These are phyloP conservation scores for Rhagoletis pomonella DNA, from an alignment of 1,140 invertebrate species.

Conservation along the genomic window DNA sequence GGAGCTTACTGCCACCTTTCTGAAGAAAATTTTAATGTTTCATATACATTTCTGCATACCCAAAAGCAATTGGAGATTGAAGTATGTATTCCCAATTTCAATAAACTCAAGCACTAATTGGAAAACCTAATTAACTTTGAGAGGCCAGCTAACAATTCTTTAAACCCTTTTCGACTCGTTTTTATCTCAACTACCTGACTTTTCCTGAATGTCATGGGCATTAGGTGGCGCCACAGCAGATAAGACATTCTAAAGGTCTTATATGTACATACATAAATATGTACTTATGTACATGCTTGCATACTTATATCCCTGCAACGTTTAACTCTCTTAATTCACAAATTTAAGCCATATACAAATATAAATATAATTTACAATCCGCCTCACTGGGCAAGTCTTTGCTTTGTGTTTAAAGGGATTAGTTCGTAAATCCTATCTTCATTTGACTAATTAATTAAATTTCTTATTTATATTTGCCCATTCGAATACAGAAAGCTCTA, in stretches of 20 bases:
- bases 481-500: background rate
- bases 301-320: background rate
- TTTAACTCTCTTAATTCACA: background rate
- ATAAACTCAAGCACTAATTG: no score
- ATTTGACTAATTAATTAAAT: background rate
- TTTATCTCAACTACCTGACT: no score
- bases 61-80: no score
- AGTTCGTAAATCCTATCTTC: background rate
- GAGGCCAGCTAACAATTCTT: no score
- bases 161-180: no score
- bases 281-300: background rate
- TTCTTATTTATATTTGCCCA: background rate
- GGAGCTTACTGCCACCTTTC: no score
- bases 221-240: no score
- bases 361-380: background rate
- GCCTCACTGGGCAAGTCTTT: background rate
- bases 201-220: no score
- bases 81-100: no score
- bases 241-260: background rate
- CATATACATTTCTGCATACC: no score
- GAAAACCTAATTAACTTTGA: no score
- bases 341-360: background rate
- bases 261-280: background rate
- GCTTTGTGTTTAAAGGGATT: background rate
- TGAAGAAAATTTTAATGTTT: no score